phyloP scores from a whole-genome alignment of 2,797 vertebrate species.

The Botia kubotai region DNA sequence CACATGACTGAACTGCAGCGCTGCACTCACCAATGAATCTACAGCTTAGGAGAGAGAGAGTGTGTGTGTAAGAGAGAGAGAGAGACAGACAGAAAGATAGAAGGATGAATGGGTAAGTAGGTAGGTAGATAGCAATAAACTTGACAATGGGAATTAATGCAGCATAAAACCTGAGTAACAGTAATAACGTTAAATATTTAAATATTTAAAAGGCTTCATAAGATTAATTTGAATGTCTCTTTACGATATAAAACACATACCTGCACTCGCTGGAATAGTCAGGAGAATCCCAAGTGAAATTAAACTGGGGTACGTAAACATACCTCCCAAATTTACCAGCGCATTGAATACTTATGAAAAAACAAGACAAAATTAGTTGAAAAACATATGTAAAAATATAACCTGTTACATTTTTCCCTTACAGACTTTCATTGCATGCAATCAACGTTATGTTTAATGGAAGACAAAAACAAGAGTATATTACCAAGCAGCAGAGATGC shows the following conservation, averaged over 20 bases:
- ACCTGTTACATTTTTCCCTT: no score
- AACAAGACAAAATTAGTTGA: neutral
- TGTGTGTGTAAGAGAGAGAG: constrained; percentile 3
- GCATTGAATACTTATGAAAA: constrained; percentile 60
- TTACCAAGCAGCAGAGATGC: constrained; percentile 65
- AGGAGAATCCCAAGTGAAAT: constrained; percentile 65
- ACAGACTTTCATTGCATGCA: neutral
- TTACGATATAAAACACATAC: constrained; percentile 45
- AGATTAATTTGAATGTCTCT: neutral
- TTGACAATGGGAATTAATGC: neutral
- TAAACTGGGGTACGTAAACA: constrained; percentile 61
- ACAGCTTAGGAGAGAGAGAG: constrained; percentile 47
- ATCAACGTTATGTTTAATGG: neutral
- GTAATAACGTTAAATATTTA: no score
- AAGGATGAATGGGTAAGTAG: no score
- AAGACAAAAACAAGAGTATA: neutral
- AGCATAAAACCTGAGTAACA: no score
- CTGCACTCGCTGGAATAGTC: constrained; percentile 65
- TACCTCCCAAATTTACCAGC: constrained; percentile 62
- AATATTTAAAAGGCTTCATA: neutral
- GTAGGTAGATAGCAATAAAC: no score
- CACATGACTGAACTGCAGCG: constrained; percentile 56
- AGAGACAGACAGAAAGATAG: neutral
- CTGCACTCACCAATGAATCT: constrained; percentile 47
- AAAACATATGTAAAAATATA: neutral